These are phyloP conservation scores for Nymphalis c-album DNA, from an alignment of 2,888 invertebrate species.

Conservation along the genomic window DNA sequence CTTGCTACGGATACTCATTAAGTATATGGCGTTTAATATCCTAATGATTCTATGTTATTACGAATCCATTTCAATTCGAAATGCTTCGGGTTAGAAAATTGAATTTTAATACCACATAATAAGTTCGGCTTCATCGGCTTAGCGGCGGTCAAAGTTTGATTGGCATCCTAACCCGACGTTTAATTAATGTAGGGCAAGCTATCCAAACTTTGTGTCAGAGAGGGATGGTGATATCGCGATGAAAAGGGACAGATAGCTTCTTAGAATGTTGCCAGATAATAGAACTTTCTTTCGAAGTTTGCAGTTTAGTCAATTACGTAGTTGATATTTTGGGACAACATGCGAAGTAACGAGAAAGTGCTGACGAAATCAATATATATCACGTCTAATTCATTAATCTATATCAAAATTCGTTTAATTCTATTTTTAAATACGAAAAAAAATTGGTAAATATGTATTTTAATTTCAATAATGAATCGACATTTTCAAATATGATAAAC, in stretches of 20 bases:
- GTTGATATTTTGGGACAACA: constrained; percentile 30
- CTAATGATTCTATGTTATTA: constrained; percentile 41
- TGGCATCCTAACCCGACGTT: constrained; percentile 75
- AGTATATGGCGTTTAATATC: constrained; percentile 46
- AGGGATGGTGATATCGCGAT: constrained; percentile 48
- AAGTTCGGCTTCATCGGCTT: constrained; percentile 76
- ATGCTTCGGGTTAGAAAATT: constrained; percentile 66
- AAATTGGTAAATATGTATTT: too few species aligned
- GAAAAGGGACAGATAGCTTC: constrained; percentile 56
- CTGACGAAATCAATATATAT: constrained; percentile 20
- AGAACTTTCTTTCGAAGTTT: constrained; percentile 63
- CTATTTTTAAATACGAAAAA: background rate
- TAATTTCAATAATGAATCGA: too few species aligned
- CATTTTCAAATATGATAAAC: too few species aligned
- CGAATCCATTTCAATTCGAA: constrained; percentile 67
- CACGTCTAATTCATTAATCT: constrained; percentile 19
- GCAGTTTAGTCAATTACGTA: constrained; percentile 43
- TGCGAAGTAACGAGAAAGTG: constrained; percentile 33
- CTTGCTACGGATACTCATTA: constrained; percentile 36
- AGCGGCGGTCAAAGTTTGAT: constrained; percentile 79
- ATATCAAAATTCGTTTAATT: background rate
- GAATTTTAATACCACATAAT: constrained; percentile 79
- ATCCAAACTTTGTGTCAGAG: constrained; percentile 60
- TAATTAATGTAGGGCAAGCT: constrained; percentile 75
- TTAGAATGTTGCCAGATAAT: constrained; percentile 72